A percentile compares a stretch with the other conserved stretches of the same genome.
Evolutionary conservation across 2,888 invertebrate species (phyloP).

Genomic region (Mayetiola destructor): DNA sequence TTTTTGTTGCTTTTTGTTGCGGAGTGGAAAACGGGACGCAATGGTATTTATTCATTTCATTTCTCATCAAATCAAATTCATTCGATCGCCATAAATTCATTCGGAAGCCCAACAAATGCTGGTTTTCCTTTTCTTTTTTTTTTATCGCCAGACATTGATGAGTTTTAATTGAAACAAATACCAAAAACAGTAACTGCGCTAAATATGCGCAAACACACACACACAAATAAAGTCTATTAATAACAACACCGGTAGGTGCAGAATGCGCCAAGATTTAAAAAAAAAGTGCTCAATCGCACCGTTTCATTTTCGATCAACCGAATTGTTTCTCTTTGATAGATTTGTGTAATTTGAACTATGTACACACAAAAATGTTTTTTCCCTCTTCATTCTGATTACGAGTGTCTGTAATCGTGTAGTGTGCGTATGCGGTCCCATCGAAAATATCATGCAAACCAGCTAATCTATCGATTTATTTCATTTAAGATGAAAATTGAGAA

Average conservation of each 20-base stretch:
- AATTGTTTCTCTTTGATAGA: neutral
- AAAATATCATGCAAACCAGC: too few species aligned
- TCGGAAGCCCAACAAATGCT: neutral
- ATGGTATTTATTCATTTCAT: too few species aligned
- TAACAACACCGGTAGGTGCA: neutral
- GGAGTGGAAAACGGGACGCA: too few species aligned
- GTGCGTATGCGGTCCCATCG: too few species aligned
- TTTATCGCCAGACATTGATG: too few species aligned
- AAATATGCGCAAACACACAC: neutral
- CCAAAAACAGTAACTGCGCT: neutral
- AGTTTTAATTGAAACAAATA: neutral
- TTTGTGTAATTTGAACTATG: neutral
- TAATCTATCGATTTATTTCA: too few species aligned
- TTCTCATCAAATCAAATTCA: neutral
- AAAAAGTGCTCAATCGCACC: neutral
- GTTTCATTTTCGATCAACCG: neutral
- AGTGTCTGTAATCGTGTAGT: too few species aligned
- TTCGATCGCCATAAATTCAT: slow-evolving; percentile 7
- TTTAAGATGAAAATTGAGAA: too few species aligned
- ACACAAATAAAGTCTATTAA: slow-evolving; percentile 2
- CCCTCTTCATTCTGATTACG: too few species aligned
- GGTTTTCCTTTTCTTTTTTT: neutral
- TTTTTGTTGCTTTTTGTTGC: neutral
- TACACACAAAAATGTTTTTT: too few species aligned
- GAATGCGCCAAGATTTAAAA: slow-evolving; percentile 2